Evolutionary conservation across 1,140 invertebrate genomes (phyloP), one percentile per base, ranked within the genome.

Genomic region (Archegozetes longisetosus): DNA sequence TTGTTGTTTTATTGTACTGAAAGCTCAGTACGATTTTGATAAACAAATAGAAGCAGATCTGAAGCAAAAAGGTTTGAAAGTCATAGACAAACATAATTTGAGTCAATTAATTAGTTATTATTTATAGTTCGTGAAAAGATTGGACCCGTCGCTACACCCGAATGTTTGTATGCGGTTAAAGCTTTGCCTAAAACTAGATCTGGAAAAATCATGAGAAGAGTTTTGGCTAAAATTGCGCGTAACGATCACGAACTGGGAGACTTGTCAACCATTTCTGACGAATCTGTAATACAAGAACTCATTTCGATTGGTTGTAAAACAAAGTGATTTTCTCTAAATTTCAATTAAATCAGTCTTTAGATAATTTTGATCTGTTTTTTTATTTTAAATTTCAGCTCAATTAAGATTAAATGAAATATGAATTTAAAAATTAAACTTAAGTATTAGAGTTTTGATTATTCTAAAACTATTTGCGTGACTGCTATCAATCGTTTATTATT

Each of bases 201-300:
- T 1, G 94, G 94, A 2, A 98, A 98, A 75, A 97, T 98, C 48
- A 97, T 98, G 89, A 79, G 94, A 50, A 77, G 94, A 64, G 84
- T 98, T 55, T 73, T 98, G 29, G 77, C 91, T 52, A 96, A 97
- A 76, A 84, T 98, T n/a, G 93, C 94, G 0, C 74, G 84, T 0
- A 86, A 86, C 32, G 88, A 93, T 66, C 74, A 74, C 29, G 82
- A 96, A 64, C 80, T 98, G 52, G 94, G 94, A 3, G 93, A 98
- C 71, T 83, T 82, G 0, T 89, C 88, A 13, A 96, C 93, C 0
- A 73, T 96, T 55, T 88, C 89, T 27, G 91, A 95, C 67, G 86
- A 88, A 62, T 74, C 73, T 4, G 80, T 95, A 59, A 84, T 97
- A 25, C 81, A 88, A 47, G 70, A 82, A 62, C 74, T 92, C 4